Base-by-base conservation (phyloP, 2,888 invertebrate species). In the Tachystola acroxantha region DNA sequence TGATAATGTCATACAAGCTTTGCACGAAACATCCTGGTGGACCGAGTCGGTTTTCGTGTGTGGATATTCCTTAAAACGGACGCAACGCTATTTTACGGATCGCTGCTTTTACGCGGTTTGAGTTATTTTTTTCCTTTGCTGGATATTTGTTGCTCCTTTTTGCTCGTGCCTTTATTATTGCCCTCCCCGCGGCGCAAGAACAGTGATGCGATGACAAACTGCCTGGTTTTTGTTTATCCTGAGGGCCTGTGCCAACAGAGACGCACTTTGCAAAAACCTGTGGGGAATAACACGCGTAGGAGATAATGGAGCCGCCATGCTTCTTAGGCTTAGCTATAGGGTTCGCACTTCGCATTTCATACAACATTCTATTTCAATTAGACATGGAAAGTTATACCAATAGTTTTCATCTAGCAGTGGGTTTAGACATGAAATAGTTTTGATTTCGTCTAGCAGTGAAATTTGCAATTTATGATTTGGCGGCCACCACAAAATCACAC, bases 81-180 rank as follows among this genome's bases (percentile, higher is more conserved):
- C 58, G 45, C 51, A 50, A 57, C 48, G 62, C 59, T 64, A 70
- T 67, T 70, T 67, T 57, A 60, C 60, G 64, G 60, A 54, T 65
- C 62, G 62, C 53, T 68, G 66, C 53, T 46, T 45, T 48, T 41
- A 52, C 48, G 53, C 53, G 44, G 62, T 62, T 44, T 45, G 40
- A 49, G 53, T 45, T 52, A 52, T 56, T 53, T 52, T 53, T 56
- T 43, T 13, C 58, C 50, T 58, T 42, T 48, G 47, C 40, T 45
- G 13, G 32, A 24, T 31, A 33, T 27, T 34, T 16, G 11, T 10
- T 26, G 26, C 14, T 37, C 32, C 14, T 33, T 36, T 20, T 19
- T 28, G 27, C 10, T 26, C 7, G 19, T n/a, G 32, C 11, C 24
- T 36, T 26, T 34, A 34, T 34, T 28, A 28, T 12, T 22, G 16